A percentile compares a stretch with the other conserved stretches of the same genome.
Conservation (phyloP, 1,140 invertebrate genomes). For the Pomacea maculata region DNA sequence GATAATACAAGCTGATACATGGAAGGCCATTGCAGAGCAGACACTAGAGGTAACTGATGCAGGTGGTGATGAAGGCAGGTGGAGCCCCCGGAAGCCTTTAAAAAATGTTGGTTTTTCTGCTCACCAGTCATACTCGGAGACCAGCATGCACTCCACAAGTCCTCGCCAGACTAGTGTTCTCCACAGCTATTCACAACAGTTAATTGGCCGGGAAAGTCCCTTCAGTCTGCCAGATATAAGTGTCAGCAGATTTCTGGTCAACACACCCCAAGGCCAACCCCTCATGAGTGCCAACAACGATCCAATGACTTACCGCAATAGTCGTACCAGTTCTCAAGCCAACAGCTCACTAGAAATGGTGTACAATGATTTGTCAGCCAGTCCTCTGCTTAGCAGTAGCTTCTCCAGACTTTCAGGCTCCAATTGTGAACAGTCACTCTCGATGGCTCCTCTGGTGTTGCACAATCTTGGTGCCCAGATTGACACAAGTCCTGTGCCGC, state of each 20-base stretch:
- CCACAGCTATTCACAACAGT: background rate
- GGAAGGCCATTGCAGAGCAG: conserved; percentile 36
- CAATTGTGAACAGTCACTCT: background rate
- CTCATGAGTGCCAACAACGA: conserved; percentile 5
- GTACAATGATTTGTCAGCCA: conserved; percentile 22
- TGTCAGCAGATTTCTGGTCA: conserved; percentile 27
- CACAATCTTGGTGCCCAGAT: conserved; percentile 10
- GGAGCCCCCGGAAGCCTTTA: background rate
- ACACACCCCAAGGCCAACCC: conserved; percentile 24
- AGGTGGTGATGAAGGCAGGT: background rate
- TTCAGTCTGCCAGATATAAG: conserved; percentile 27
- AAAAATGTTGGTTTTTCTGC: background rate
- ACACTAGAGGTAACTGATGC: conserved; percentile 16
- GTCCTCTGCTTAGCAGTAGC: background rate
- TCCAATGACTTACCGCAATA: background rate
- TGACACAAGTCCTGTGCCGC: background rate
- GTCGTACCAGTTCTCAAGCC: background rate
- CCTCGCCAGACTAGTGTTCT: background rate
- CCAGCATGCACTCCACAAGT: background rate
- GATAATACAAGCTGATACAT: conserved; percentile 38
- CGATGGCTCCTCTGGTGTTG: background rate
- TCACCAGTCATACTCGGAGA: background rate
- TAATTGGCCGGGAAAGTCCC: conserved; percentile 1
- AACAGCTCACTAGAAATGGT: conserved; percentile 20
- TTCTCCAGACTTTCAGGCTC: background rate